Conservation (phyloP, 2,113 vertebrate genomes). For the Xenopus borealis region DNA sequence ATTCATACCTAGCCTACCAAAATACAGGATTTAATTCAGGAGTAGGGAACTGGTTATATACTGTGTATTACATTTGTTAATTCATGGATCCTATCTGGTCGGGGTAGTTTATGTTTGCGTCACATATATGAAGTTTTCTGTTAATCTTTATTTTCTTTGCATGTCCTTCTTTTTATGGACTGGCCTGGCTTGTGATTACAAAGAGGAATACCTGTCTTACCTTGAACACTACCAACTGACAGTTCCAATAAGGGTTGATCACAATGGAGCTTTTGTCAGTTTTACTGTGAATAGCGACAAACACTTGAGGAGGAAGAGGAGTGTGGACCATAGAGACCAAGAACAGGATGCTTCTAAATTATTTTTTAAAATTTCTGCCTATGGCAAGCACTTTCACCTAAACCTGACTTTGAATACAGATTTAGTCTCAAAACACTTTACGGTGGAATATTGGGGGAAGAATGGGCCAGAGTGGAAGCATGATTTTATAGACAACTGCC, state of each 20-base stretch:
- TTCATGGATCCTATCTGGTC: too few relatives aligned
- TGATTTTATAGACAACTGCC: slow-evolving; percentile 83
- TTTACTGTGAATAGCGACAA: slow-evolving; percentile 95
- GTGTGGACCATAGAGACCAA: slow-evolving; percentile 69
- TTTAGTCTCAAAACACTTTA: slow-evolving; percentile 94
- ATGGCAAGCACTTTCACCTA: slow-evolving; percentile 97
- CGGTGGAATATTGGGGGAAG: slow-evolving; percentile 95
- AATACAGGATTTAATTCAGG: too few relatives aligned
- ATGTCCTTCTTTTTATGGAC: slow-evolving; percentile 61
- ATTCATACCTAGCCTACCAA: too few relatives aligned
- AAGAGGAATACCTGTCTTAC: slow-evolving; percentile 98
- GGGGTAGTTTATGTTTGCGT: too few relatives aligned
- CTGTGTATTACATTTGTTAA: too few relatives aligned
- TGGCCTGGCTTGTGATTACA: slow-evolving; percentile 69
- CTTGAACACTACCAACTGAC: slow-evolving; percentile 97
- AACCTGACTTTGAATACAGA: slow-evolving; percentile 94
- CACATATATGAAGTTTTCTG: slow-evolving; percentile 59
- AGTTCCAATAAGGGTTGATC: slow-evolving; percentile 88
- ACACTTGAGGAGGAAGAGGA: slow-evolving; percentile 81
- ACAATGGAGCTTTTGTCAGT: slow-evolving; percentile 93
- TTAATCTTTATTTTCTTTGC: slow-evolving; percentile 62
- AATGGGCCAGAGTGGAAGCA: slow-evolving; percentile 88
- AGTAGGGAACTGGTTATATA: too few relatives aligned
- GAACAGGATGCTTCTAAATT: slow-evolving; percentile 79
- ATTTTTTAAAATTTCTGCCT: slow-evolving; percentile 96